phyloP scores from a whole-genome alignment of 2,888 invertebrate species.

The Caenorhabditis panamensis region DNA sequence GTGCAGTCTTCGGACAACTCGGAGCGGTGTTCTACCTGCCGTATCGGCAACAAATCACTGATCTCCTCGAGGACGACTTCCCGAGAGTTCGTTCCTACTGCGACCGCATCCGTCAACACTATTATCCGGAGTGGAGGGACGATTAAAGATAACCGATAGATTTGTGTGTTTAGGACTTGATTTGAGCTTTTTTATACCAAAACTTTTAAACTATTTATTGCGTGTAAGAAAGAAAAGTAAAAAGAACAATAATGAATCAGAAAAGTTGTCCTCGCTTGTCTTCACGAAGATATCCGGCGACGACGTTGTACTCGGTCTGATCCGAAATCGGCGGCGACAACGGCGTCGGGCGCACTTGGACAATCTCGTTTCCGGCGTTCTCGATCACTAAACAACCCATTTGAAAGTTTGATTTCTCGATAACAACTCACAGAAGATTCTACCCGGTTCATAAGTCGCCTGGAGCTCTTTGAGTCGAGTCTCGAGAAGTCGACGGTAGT shows the following conservation, averaged over 20 bases:
- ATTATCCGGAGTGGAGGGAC: conserved; percentile 77
- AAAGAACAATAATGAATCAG: conserved; percentile 15
- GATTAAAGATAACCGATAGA: conserved; percentile 30
- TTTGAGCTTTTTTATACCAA: conserved; percentile 22
- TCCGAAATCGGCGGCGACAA: conserved; percentile 58
- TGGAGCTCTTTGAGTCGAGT: conserved; percentile 47
- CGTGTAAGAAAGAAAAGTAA: conserved; percentile 20
- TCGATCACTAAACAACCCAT: conserved; percentile 29
- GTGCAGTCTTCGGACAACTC: conserved; percentile 77
- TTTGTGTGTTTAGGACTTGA: no score
- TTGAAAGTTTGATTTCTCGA: no score
- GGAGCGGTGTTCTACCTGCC: conserved; percentile 75
- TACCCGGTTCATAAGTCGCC: conserved; percentile 39
- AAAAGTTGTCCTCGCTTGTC: conserved; percentile 49
- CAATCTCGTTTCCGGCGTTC: conserved; percentile 44
- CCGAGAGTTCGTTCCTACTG: conserved; percentile 73
- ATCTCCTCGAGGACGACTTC: conserved; percentile 77
- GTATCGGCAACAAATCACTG: conserved; percentile 75
- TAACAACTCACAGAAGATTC: conserved; percentile 35
- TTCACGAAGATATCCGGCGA: conserved; percentile 51
- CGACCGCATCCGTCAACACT: conserved; percentile 76
- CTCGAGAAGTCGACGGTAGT: conserved; percentile 39
- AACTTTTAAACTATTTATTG: conserved; percentile 13
- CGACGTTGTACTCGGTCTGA: conserved; percentile 62
- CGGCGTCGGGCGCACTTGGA: conserved; percentile 30